phyloP scores from a whole-genome alignment of 1,140 invertebrate species.

The Asbolus verrucosus region DNA sequence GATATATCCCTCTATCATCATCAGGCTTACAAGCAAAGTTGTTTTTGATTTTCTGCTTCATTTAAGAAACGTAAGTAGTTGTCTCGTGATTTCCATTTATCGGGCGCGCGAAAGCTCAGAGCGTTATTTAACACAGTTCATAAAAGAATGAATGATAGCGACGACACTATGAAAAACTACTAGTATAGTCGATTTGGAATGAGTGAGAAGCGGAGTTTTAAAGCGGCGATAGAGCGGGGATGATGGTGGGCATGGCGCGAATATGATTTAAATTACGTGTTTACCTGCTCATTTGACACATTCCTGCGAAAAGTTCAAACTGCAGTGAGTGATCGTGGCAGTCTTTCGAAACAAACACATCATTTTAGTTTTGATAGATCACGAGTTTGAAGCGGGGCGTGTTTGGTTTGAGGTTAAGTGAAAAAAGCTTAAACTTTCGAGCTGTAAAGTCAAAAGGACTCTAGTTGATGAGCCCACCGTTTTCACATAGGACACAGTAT shows the following conservation, averaged over 20 bases:
- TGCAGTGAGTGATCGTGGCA: conserved; percentile 40
- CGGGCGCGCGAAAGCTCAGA: too few relatives aligned
- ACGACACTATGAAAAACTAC: too few relatives aligned
- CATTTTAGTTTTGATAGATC: conserved; percentile 22
- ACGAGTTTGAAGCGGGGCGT: not conserved
- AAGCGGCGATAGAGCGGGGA: conserved; percentile 16
- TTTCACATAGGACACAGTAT: conserved; percentile 88
- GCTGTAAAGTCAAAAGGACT: conserved; percentile 53
- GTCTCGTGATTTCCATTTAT: too few relatives aligned
- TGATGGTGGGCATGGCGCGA: conserved; percentile 10
- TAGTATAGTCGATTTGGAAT: too few relatives aligned
- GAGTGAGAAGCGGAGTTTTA: conserved; percentile 10
- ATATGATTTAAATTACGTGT: conserved; percentile 45
- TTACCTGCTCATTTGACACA: conserved; percentile 50
- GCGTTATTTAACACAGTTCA: too few relatives aligned
- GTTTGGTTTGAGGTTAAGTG: conserved; percentile 57
- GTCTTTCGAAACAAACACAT: conserved; percentile 41
- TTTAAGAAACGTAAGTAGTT: too few relatives aligned
- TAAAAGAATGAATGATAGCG: too few relatives aligned
- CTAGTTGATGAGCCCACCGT: conserved; percentile 73
- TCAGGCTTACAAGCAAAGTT: too few relatives aligned
- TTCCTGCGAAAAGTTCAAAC: conserved; percentile 45
- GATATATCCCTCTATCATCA: not conserved
- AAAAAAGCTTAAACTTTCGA: conserved; percentile 52
- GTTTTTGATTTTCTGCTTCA: too few relatives aligned